Base-by-base conservation (phyloP, 2,113 vertebrate species). In the Phoenicopterus ruber region DNA sequence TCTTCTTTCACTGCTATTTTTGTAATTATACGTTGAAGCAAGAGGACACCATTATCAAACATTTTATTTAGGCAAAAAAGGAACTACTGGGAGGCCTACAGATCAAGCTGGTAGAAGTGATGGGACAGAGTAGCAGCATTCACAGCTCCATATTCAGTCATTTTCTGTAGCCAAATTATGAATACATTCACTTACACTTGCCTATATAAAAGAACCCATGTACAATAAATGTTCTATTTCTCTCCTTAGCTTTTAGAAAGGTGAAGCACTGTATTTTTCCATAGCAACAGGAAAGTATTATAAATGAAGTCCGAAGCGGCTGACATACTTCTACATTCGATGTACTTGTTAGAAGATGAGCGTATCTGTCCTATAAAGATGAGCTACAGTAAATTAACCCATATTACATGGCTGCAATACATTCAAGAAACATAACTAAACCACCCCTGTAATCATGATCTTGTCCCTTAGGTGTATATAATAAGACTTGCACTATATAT, bases 251-350 rank as follows among this genome's bases (percentile, higher is more conserved):
- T 87, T 93, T 87, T 61, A 79, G 52, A 82, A 91, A 92, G 61
- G n/a, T 82, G 66, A 87, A 85, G 31, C 18, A 69, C 13, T 50
- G 20, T 89, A 54, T 62, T 91, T 89, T 49, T 20, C 78, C 89
- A 96, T 67, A 93, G 89, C 81, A 96, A 96, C 88, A 38, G 17
- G 17, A 28, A 87, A 81, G 26, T 52, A 86, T 25, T 94, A 89
- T 17, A 89, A 84, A 88, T 86, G 32, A 82, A 80, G 20, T 46
- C 69, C 50, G 50, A 86, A 70, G 61, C 55, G 31, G 59, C 42
- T 79, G 73, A 65, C 46, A 38, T 72, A 93, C 88, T 90, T 69
- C 66, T 62, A 49, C 62, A 38, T 76, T 83, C 65, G 50, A 93
- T 73, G 32, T 25, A 66, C 36, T 78, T 77, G 31, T 72, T 86